Percentiles rank a stretch among this genome's conserved stretches.
Conservation (phyloP, 1,140 invertebrate species). For the Tetranychus cinnabarinus region DNA sequence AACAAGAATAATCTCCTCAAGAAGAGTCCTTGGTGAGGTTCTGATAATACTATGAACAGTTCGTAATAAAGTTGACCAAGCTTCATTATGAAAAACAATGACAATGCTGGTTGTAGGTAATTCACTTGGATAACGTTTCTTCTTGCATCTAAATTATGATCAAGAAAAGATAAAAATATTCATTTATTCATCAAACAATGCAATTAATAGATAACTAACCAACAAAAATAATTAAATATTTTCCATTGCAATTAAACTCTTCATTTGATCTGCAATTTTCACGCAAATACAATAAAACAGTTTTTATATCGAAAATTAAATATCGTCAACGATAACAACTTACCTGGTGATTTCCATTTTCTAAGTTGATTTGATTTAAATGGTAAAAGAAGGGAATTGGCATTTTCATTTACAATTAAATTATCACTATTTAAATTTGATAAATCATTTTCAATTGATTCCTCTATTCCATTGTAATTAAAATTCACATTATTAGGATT, state of each 20-base stretch:
- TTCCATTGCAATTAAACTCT: too few relatives aligned
- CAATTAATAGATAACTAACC: too few relatives aligned
- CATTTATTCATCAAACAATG: too few relatives aligned
- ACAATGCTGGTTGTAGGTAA: constrained; percentile 22
- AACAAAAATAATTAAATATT: neutral
- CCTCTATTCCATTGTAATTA: too few relatives aligned
- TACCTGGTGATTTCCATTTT: constrained; percentile 1
- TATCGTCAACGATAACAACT: neutral
- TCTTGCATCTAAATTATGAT: constrained; percentile 10
- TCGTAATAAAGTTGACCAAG: constrained; percentile 25
- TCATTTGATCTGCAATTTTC: neutral
- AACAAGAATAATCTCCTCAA: constrained; percentile 27
- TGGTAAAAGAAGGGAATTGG: constrained; percentile 1
- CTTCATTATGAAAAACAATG: constrained; percentile 29
- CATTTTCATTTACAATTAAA: neutral
- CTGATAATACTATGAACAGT: constrained; percentile 26
- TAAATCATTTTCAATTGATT: neutral
- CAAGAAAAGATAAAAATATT: neutral
- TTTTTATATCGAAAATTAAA: too few relatives aligned
- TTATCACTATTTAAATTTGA: neutral
- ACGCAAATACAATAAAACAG: neutral
- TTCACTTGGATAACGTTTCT: constrained; percentile 13
- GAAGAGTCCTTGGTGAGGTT: constrained; percentile 20
- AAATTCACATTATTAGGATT: neutral
- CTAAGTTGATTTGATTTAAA: constrained; percentile 1